Base-by-base conservation (phyloP, 2,888 invertebrate genomes). In the Anthoptus insignis region DNA sequence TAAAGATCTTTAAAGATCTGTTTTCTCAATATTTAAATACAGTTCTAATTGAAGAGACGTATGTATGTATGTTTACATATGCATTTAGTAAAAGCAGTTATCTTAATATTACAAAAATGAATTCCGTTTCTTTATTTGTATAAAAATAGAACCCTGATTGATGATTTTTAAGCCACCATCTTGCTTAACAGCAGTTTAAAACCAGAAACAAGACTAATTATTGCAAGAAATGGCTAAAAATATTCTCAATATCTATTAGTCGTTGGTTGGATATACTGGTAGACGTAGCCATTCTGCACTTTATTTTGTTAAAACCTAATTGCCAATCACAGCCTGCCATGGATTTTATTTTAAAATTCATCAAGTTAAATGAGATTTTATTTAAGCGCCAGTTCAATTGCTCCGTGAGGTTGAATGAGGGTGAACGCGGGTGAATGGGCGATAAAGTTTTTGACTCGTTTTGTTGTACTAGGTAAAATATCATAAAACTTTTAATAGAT, bases 351-450 rank as follows among this genome's bases (percentile, higher is more conserved):
- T 75, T 64, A 71, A 73, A 70, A 74, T 75, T 73, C 73, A 74
- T 68, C 68, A 70, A 70, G 59, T 72, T 73, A 76, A 78, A 76
- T 74, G 73, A 75, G 70, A 76, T 78, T 78, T 75, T 67, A 77
- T 74, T 74, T 68, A 59, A 34, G 64, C 57, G 68, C 56, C 21
- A 54, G 57, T 70, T 66, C 59, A 73, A 74, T 70, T 71, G 39
- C 47, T 63, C 49, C 21, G 37, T 32, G 22, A 27, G 24, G n/a
- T n/a, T n/a, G n/a, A n/a, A n/a, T n/a, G n/a, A n/a, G 27, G 27
- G 27, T 7, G 27, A 27, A n/a, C 7, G 27, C 5, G 7, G 19
- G 6, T 47, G 32, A 45, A 49, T 39, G 29, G 27, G 37, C 27
- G 24, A 37, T 34, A 27, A 50, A 14, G 50, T 50, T 59, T 37